Percentiles rank a stretch among this genome's conserved stretches.
Conservation (phyloP, 92 coral and sea anemone genomes). For the Epizoanthus scotinus region DNA sequence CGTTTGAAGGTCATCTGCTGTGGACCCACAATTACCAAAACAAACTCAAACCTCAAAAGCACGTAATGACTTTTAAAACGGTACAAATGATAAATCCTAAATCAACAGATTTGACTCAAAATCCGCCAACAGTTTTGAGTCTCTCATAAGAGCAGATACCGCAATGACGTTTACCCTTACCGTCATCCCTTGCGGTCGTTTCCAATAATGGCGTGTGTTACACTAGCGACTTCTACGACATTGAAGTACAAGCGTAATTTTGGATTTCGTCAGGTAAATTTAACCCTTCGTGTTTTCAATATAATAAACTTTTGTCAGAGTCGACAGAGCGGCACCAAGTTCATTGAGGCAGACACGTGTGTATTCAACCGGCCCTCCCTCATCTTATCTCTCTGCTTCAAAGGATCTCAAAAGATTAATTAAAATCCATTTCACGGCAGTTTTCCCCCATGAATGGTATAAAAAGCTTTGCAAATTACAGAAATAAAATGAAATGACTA, state of each 20-base stretch:
- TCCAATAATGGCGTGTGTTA: neutral
- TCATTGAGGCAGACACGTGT: constrained; percentile 17
- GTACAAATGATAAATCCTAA: neutral
- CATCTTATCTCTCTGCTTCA: constrained; percentile 15
- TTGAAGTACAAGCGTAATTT: neutral
- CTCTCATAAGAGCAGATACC: neutral
- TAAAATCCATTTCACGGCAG: constrained; percentile 1
- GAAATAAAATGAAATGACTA: neutral
- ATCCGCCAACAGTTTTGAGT: neutral
- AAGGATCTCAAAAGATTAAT: constrained; percentile 29
- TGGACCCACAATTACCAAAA: constrained; percentile 16
- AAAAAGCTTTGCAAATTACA: neutral
- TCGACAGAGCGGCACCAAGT: constrained; percentile 21
- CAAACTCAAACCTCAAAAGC: constrained; percentile 11
- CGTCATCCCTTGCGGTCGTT: constrained; percentile 9
- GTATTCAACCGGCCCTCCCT: neutral
- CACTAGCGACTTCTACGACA: neutral
- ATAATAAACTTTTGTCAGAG: constrained; percentile 18
- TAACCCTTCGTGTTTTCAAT: neutral
- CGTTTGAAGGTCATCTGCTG: constrained; percentile 1
- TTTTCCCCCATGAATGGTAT: neutral
- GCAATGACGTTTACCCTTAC: neutral
- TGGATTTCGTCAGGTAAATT: neutral
- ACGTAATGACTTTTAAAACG: constrained; percentile 9
- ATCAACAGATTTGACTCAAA: neutral